phyloP scores from a whole-genome alignment of 92 coral and sea anemone species.

The Isaurus tuberculatus region DNA sequence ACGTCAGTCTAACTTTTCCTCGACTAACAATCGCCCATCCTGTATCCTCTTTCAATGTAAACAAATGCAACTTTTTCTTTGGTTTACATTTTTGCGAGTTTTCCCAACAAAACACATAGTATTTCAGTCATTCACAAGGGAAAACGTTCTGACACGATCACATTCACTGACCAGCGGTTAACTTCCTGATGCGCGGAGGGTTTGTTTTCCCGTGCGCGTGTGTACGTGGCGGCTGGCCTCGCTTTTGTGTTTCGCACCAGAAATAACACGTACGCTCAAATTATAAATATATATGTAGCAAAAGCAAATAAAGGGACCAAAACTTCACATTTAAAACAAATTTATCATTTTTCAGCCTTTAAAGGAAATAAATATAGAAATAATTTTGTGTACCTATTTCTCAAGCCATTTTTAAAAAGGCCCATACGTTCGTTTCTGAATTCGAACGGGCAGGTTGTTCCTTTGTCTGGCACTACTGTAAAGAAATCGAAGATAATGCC shows the following conservation, averaged over 20 bases:
- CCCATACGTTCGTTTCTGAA: too few relatives aligned
- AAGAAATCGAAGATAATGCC: too few relatives aligned
- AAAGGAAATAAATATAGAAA: too few relatives aligned
- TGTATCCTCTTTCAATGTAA: background rate
- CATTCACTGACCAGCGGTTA: constrained; percentile 36
- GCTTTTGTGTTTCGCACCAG: background rate
- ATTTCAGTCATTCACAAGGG: background rate
- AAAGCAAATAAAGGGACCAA: too few relatives aligned
- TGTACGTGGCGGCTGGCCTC: constrained; percentile 45
- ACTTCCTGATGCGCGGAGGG: constrained; percentile 36
- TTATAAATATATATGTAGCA: too few relatives aligned
- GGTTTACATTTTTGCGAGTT: constrained; percentile 24
- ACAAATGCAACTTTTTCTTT: background rate
- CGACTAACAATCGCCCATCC: background rate
- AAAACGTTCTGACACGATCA: constrained; percentile 17
- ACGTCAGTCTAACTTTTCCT: background rate
- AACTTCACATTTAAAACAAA: too few relatives aligned
- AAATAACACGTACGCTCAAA: too few relatives aligned
- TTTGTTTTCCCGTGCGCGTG: constrained; percentile 32
- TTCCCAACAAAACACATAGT: background rate
- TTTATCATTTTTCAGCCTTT: too few relatives aligned
- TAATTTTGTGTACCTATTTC: too few relatives aligned
- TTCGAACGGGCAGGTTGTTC: too few relatives aligned
- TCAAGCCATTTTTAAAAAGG: too few relatives aligned
- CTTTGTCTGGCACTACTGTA: too few relatives aligned